Evolutionary conservation across 1,140 invertebrate genomes (phyloP), one percentile per base, ranked within the genome.

Genomic region (Atta cephalotes): DNA sequence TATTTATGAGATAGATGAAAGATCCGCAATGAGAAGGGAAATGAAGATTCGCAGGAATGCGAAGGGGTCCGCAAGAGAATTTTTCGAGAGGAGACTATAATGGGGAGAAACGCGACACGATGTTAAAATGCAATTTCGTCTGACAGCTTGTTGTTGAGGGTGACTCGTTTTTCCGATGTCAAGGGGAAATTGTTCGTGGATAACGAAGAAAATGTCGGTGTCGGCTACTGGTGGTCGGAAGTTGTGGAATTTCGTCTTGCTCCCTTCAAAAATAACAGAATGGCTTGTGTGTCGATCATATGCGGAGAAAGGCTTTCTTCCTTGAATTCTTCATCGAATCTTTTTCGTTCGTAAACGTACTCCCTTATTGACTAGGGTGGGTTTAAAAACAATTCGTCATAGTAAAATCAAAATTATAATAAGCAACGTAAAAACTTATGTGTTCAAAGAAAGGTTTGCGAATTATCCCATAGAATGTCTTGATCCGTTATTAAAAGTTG

Each of bases 41-140:
- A 10, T 62, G 21, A 4, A 39, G 21, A n/a, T 18, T 74, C 71
- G 7, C 2, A 49, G 76, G 76, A 65, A 79, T 65, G 76, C 45
- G 60, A 31, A 65, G 16, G 9, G 25, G 25, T 63, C 39, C 25
- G 25, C 25, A 45, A 78, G 65, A 62, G 68, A 85, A 74, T 84
- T 70, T 84, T 77, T 77, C 65, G 72, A 53, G 80, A 84, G 49
- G 16, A 14, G 56, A 35, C 9, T 56, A 81, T 16, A 25, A 79
- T 65, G 18, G n/a, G 12, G 45, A 35, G 68, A 49, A 58, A 53
- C 16, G 76, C 5, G 80, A 56, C 14, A 62, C 35, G 77, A 84
- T 70, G 56, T 53, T 53, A 62, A 76, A 45, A 79, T 53, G 81
- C 87, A 90, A 90, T 90, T 89, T 90, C 85, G 80, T 81, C 77